These are phyloP conservation scores for Rhinogobio ventralis DNA, from an alignment of 2,797 vertebrate genomes.

Conservation along the genomic window DNA sequence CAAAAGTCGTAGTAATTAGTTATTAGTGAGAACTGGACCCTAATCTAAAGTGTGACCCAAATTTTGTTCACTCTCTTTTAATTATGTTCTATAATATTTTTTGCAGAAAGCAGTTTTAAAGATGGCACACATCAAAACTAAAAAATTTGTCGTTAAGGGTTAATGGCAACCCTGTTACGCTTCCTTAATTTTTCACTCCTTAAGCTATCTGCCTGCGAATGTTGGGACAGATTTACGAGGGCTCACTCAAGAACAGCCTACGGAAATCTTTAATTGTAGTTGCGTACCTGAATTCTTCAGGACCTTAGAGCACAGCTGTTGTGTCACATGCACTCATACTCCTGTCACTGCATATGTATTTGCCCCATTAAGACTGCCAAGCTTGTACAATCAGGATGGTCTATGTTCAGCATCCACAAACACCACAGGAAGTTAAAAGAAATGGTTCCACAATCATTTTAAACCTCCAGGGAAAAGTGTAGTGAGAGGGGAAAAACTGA, in stretches of 20 bases:
- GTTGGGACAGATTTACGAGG: conserved; percentile 47
- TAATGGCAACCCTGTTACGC: not conserved
- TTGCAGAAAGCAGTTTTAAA: not conserved
- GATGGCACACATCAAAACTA: not conserved
- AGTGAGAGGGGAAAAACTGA: not conserved
- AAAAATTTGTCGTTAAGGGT: not conserved
- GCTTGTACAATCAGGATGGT: conserved; percentile 56
- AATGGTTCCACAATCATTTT: conserved; percentile 13
- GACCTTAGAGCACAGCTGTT: conserved; percentile 46
- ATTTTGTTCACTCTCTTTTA: not conserved
- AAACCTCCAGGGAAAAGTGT: conserved; percentile 28
- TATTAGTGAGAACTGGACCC: too few species aligned
- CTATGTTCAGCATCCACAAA: conserved; percentile 38
- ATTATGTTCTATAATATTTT: not conserved
- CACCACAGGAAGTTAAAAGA: conserved; percentile 10
- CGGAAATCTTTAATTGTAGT: conserved; percentile 57
- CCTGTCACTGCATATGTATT: conserved; percentile 37
- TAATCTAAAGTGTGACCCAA: too few species aligned
- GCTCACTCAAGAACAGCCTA: conserved; percentile 38
- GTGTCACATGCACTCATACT: conserved; percentile 41
- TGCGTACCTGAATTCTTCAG: conserved; percentile 53
- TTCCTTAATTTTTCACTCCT: not conserved
- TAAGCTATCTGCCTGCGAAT: conserved; percentile 27
- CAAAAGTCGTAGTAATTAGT: too few species aligned
- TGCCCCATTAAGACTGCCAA: conserved; percentile 49